These are phyloP conservation scores for Pogonognathellus flavescens DNA, from an alignment of 1,140 invertebrate species.

Conservation along the genomic window DNA sequence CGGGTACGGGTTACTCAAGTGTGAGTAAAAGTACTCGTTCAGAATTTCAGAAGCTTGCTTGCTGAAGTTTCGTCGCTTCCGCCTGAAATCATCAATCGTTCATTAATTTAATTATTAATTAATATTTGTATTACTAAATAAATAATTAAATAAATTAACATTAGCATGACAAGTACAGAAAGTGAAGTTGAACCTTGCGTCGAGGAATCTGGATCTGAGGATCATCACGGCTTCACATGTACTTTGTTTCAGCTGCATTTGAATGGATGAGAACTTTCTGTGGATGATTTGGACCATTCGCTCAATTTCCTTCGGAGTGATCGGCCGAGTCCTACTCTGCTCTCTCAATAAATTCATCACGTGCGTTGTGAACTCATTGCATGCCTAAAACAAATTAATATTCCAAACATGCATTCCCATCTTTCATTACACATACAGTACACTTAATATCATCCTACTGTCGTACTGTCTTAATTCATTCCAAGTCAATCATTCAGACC, in stretches of 20 bases:
- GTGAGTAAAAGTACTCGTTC: slow-evolving; percentile 99
- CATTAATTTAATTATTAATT: slow-evolving; percentile 62
- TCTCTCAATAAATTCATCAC: slow-evolving; percentile 98
- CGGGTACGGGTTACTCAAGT: slow-evolving; percentile 99
- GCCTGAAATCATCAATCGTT: slow-evolving; percentile 73
- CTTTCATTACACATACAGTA: neutral
- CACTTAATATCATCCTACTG: too few relatives aligned
- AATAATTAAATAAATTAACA: neutral
- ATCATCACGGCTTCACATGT: slow-evolving; percentile 99
- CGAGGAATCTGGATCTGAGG: slow-evolving; percentile 91
- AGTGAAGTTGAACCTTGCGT: slow-evolving; percentile 79
- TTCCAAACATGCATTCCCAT: slow-evolving; percentile 42
- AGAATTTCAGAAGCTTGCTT: slow-evolving; percentile 99
- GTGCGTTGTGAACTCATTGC: slow-evolving; percentile 99
- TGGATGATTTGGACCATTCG: slow-evolving; percentile 99
- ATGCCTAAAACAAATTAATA: slow-evolving; percentile 86
- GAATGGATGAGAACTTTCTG: slow-evolving; percentile 99
- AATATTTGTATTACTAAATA: neutral
- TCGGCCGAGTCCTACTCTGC: slow-evolving; percentile 96
- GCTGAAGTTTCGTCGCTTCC: slow-evolving; percentile 99
- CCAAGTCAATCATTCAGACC: too few relatives aligned
- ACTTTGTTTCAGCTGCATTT: slow-evolving; percentile 99
- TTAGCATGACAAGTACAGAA: neutral
- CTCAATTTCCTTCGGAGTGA: slow-evolving; percentile 97
- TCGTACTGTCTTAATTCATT: too few relatives aligned